These are phyloP conservation scores for Staurois parvus DNA, from an alignment of 2,797 vertebrate genomes.

Conservation along the genomic window DNA sequence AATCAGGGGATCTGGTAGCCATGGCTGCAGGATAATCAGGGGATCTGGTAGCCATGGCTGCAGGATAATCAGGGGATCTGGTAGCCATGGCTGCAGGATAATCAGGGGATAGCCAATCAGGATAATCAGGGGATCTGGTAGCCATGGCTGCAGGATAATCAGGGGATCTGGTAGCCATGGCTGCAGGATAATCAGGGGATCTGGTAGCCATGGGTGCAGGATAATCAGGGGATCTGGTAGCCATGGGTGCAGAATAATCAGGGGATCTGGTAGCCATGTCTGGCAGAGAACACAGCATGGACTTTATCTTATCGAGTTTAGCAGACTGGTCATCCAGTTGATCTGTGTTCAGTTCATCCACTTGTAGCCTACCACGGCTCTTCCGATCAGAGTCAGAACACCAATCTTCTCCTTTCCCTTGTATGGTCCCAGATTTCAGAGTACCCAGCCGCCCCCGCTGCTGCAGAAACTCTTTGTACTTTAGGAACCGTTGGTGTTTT, in stretches of 20 bases:
- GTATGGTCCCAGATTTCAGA: no score
- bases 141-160: background rate
- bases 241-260: background rate
- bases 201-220: no score
- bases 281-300: rapidly evolving
- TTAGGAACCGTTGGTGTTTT: constrained; percentile 74
- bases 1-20: no score
- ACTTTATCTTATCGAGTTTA: constrained; percentile 57
- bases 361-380: background rate
- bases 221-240: constrained; percentile 28
- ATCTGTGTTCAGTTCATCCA: background rate
- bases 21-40: constrained; percentile 3
- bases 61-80: constrained; percentile 16
- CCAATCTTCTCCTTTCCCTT: background rate
- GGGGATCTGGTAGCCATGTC: constrained; percentile 1
- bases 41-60: no score
- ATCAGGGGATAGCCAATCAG: constrained; percentile 40
- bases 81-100: background rate
- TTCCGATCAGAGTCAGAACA: no score
- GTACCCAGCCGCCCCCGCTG: constrained; percentile 63
- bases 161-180: no score
- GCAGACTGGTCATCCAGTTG: background rate
- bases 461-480: constrained; percentile 70
- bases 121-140: constrained; percentile 24
- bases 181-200: constrained; percentile 3